phyloP scores from a whole-genome alignment of 2,888 invertebrate species.

The Suillia variegata region DNA sequence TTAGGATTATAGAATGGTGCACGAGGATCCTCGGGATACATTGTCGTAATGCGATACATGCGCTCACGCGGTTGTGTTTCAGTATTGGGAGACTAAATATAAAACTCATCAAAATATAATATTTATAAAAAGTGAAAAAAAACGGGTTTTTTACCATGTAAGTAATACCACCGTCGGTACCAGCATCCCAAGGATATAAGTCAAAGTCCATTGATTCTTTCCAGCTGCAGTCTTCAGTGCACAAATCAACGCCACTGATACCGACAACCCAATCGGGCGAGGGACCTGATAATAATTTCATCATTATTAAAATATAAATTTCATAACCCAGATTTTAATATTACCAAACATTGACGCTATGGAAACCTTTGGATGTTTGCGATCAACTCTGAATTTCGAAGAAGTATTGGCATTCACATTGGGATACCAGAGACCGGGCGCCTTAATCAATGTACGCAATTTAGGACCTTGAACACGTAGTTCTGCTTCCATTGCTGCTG shows the following conservation, averaged over 20 bases:
- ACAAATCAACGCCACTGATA: conserved; percentile 85
- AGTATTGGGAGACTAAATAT: conserved; percentile 73
- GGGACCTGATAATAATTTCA: too few relatives aligned
- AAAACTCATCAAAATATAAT: not conserved
- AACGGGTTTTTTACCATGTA: conserved; percentile 76
- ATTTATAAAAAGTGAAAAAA: too few relatives aligned
- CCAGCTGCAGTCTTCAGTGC: conserved; percentile 90
- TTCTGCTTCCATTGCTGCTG: conserved; percentile 86
- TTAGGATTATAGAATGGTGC: conserved; percentile 89
- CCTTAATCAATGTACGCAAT: conserved; percentile 85
- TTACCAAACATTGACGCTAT: conserved; percentile 84
- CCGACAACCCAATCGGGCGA: conserved; percentile 99
- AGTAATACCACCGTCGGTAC: conserved; percentile 90
- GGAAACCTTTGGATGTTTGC: conserved; percentile 84
- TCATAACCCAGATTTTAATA: too few relatives aligned
- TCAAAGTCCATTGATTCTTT: conserved; percentile 80
- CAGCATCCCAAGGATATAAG: conserved; percentile 93
- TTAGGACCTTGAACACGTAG: conserved; percentile 79
- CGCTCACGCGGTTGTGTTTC: conserved; percentile 80
- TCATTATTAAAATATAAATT: conserved; percentile 1
- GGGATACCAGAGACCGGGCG: conserved; percentile 88
- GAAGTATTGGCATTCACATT: conserved; percentile 83
- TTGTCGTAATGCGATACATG: conserved; percentile 88
- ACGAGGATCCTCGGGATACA: conserved; percentile 86
- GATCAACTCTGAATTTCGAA: conserved; percentile 82